Evolutionary conservation across 1,140 invertebrate species (phyloP).

Genomic region (Catajapyx aquilonaris): DNA sequence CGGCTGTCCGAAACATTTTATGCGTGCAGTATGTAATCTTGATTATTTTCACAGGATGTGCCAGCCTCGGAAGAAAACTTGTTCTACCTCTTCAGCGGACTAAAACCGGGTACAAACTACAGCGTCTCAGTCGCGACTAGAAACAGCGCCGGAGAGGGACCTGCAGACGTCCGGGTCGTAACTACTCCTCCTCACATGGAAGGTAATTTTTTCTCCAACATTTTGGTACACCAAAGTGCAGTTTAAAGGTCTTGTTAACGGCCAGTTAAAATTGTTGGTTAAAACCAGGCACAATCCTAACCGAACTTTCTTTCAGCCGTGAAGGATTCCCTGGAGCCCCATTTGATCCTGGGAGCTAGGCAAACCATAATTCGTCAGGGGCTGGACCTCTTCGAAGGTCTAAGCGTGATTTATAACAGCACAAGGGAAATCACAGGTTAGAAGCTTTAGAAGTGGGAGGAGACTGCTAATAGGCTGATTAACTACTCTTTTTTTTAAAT

Average conservation of each 20-base stretch:
- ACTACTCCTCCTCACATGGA: conserved; percentile 38
- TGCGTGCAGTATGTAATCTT: too few relatives aligned
- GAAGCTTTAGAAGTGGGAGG: too few relatives aligned
- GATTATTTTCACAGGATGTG: conserved; percentile 46
- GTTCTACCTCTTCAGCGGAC: conserved; percentile 54
- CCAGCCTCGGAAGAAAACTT: conserved; percentile 38
- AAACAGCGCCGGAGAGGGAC: conserved; percentile 60
- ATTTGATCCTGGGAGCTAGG: conserved; percentile 45
- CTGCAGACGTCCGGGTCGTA: conserved; percentile 33
- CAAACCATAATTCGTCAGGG: conserved; percentile 42
- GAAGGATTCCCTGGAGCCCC: conserved; percentile 34
- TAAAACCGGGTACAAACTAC: conserved; percentile 52
- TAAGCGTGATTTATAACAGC: conserved; percentile 29
- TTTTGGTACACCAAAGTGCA: too few relatives aligned
- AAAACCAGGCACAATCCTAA: too few relatives aligned
- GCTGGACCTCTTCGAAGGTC: conserved; percentile 40
- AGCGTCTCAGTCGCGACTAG: conserved; percentile 51
- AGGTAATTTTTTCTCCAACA: too few relatives aligned
- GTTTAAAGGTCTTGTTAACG: too few relatives aligned
- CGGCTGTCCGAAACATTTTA: too few relatives aligned
- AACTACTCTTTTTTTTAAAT: too few relatives aligned
- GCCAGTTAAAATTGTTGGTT: too few relatives aligned
- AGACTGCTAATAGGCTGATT: too few relatives aligned
- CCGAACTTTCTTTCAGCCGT: conserved; percentile 17
- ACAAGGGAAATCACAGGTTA: conserved; percentile 16